Conservation (phyloP, 2,888 invertebrate species). For the Thereva unica region DNA sequence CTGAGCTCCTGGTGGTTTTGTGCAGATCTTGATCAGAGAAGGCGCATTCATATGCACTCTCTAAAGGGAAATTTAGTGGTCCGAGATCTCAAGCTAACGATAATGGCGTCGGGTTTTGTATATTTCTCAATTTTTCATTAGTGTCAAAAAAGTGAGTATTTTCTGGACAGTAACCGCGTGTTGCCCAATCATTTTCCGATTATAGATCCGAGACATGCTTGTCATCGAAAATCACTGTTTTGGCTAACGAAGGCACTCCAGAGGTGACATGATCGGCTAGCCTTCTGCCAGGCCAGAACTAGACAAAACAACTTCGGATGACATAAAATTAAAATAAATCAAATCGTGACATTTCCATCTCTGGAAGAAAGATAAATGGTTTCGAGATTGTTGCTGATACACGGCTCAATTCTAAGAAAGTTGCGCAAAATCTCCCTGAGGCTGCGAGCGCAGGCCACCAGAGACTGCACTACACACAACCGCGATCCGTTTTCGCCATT, state of each 20-base stretch:
- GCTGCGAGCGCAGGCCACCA: neutral
- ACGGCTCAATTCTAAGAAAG: conserved; percentile 19
- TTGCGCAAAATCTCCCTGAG: conserved; percentile 19
- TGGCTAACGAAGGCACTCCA: neutral
- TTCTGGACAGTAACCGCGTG: too few species aligned
- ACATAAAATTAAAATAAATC: conserved; percentile 5
- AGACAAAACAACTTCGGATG: neutral
- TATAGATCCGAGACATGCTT: neutral
- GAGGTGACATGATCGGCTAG: too few species aligned
- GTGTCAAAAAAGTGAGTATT: too few species aligned
- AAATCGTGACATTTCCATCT: conserved; percentile 26
- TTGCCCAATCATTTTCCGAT: neutral
- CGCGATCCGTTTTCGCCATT: too few species aligned
- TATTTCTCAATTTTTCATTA: too few species aligned
- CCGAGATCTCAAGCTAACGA: too few species aligned
- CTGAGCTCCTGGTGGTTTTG: too few species aligned
- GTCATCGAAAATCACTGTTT: neutral
- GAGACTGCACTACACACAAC: neutral
- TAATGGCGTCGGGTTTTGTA: too few species aligned
- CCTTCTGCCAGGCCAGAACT: too few species aligned
- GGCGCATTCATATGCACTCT: too few species aligned
- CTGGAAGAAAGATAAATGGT: conserved; percentile 12
- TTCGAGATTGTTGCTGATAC: conserved; percentile 1
- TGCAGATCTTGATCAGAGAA: too few species aligned
- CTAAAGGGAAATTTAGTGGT: too few species aligned